phyloP scores from a whole-genome alignment of 2,113 vertebrate genomes.

The Peromyscus californicus region DNA sequence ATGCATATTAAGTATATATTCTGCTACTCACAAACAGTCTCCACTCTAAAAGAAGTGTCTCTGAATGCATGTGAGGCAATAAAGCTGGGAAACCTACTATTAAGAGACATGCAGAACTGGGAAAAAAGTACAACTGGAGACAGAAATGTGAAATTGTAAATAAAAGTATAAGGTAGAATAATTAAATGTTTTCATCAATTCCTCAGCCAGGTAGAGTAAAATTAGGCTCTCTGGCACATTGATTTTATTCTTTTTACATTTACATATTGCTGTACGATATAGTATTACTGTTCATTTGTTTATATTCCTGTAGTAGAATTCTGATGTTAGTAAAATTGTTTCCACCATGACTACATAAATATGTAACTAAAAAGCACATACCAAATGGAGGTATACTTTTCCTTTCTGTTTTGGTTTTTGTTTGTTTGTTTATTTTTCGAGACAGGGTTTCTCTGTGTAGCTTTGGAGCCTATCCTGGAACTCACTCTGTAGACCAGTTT shows the following conservation, averaged over 20 bases:
- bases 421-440: no score
- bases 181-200: not conserved
- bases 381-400: not conserved
- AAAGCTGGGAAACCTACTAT: not conserved
- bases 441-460: no score
- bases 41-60: not conserved
- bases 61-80: not conserved
- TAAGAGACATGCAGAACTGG: not conserved
- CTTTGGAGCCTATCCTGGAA: no score
- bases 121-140: not conserved
- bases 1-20: not conserved
- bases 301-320: constrained; percentile 29
- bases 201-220: not conserved
- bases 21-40: not conserved
- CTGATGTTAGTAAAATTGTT: constrained; percentile 6
- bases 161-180: not conserved
- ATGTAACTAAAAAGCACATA: constrained; percentile 12
- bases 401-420: no score
- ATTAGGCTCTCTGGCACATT: not conserved
- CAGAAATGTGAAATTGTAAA: constrained; percentile 24
- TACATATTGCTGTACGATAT: not conserved
- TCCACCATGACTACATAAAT: not conserved
- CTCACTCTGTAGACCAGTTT: no score
- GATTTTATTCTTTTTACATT: constrained; percentile 17
- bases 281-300: not conserved